These are phyloP conservation scores for Premnoplex brunnescens DNA, from an alignment of 2,797 vertebrate species.

Conservation along the genomic window DNA sequence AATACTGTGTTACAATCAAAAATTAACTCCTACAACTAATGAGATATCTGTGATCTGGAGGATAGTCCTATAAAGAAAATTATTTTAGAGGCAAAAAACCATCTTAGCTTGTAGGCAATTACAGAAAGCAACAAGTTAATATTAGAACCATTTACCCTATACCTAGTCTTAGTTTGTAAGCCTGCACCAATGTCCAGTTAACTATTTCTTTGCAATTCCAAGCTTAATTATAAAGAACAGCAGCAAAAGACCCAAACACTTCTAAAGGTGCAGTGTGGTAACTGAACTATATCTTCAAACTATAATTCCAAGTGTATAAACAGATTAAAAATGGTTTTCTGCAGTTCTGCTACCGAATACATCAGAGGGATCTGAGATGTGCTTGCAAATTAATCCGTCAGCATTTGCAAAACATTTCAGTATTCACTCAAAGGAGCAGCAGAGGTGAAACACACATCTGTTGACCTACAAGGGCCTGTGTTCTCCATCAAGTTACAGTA, in stretches of 20 bases:
- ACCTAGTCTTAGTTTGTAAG: background rate
- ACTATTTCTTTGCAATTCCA: background rate
- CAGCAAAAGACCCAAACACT: background rate
- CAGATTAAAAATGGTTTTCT: background rate
- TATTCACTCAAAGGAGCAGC: background rate
- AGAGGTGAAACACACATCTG: slow-evolving; percentile 33
- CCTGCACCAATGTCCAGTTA: background rate
- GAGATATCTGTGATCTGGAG: background rate
- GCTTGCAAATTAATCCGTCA: background rate
- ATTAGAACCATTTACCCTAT: background rate
- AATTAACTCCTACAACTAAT: background rate
- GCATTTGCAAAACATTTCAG: background rate
- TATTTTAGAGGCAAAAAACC: background rate
- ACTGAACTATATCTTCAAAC: background rate
- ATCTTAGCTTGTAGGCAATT: background rate
- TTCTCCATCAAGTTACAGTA: background rate
- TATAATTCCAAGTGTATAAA: background rate
- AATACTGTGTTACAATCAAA: background rate
- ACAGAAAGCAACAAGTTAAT: background rate
- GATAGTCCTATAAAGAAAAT: background rate
- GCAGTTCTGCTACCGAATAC: background rate
- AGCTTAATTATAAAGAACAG: background rate
- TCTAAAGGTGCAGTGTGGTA: background rate
- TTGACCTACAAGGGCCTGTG: slow-evolving; percentile 12
- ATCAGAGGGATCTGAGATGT: background rate